These are phyloP conservation scores for Leptopilina clavipes DNA, from an alignment of 1,140 invertebrate species.

Conservation along the genomic window DNA sequence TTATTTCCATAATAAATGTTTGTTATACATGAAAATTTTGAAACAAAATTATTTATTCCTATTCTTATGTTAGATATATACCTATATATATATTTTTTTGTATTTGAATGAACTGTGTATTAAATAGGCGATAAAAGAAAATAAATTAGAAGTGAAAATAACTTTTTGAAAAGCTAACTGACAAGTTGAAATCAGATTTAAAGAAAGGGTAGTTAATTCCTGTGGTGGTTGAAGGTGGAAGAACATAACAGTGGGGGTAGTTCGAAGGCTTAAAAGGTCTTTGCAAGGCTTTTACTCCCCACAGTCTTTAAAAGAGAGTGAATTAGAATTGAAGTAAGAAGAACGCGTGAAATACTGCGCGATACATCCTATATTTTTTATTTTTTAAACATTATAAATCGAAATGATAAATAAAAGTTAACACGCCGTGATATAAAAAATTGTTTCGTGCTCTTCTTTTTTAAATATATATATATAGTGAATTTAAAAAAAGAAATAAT, in stretches of 20 bases:
- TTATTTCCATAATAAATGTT: neutral
- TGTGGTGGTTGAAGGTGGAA: conserved; percentile 60
- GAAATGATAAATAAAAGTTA: neutral
- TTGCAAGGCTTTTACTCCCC: conserved; percentile 64
- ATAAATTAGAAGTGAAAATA: conserved; percentile 37
- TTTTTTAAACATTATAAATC: neutral
- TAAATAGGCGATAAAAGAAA: neutral
- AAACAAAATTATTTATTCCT: no score
- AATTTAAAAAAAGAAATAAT: neutral
- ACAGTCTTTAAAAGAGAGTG: conserved; percentile 64
- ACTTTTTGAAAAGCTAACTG: neutral
- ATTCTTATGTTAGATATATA: no score
- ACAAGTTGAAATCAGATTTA: conserved; percentile 9
- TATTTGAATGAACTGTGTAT: neutral
- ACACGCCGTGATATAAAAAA: neutral
- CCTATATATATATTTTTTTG: no score
- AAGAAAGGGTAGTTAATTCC: conserved; percentile 49
- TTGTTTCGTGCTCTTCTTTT: neutral
- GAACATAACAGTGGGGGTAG: conserved; percentile 57
- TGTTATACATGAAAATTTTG: neutral
- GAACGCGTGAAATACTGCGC: conserved; percentile 21
- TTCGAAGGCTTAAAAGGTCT: conserved; percentile 70
- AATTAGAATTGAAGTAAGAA: conserved; percentile 54
- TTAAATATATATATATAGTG: conserved; percentile 28
- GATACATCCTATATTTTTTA: conserved; percentile 36